A percentile compares a stretch with the other conserved stretches of the same genome.
Conservation (phyloP, 2,888 invertebrate genomes). For the Nezara viridula region DNA sequence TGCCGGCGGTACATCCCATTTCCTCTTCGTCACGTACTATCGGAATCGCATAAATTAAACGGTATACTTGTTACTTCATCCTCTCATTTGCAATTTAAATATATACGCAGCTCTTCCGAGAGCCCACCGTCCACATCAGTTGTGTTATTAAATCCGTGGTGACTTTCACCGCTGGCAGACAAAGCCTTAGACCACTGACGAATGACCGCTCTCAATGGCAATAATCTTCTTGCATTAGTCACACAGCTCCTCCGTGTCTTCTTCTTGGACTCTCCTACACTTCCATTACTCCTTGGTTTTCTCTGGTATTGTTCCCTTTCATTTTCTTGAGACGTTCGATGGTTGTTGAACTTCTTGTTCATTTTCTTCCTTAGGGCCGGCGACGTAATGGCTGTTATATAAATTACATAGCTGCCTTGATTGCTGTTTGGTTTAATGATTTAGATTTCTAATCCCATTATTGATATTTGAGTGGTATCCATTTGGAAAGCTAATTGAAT, state of each 20-base stretch:
- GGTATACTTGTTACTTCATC: neutral
- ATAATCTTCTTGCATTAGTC: conserved; percentile 40
- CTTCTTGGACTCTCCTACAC: neutral
- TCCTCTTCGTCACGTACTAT: neutral
- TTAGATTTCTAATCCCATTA: conserved; percentile 11
- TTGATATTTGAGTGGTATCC: neutral
- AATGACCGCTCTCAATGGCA: conserved; percentile 2
- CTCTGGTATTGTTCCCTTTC: conserved; percentile 9
- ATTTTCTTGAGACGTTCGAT: neutral
- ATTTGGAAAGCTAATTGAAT: neutral
- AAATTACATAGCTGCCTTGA: neutral
- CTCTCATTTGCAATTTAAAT: conserved; percentile 42
- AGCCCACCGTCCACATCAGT: neutral
- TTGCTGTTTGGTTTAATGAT: neutral
- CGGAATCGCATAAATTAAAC: conserved; percentile 32
- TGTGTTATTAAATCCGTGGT: neutral
- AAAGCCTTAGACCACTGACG: neutral
- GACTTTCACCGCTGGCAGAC: conserved; percentile 32
- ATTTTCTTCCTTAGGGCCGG: neutral
- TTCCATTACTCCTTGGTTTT: conserved; percentile 43
- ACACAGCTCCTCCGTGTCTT: conserved; percentile 31
- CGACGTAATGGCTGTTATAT: neutral
- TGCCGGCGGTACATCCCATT: neutral
- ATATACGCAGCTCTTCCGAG: neutral
- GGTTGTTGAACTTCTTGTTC: neutral